Percentiles rank a stretch among this genome's conserved stretches.
Conservation (phyloP, 1,140 invertebrate species). For the Papilio aristodemus region DNA sequence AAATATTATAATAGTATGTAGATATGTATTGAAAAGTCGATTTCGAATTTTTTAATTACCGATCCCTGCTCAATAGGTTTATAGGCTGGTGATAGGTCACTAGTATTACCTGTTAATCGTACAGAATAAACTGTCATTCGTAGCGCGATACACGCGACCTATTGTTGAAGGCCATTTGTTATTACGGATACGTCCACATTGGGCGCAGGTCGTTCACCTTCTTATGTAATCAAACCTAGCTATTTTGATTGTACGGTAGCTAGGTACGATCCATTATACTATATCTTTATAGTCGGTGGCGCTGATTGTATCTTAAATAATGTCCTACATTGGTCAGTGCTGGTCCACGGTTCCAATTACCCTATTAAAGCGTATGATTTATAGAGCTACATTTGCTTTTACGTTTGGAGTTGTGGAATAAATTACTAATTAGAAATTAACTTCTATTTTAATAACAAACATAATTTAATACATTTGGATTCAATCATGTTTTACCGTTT, state of each 20-base stretch:
- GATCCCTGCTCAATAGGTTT: neutral
- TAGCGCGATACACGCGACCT: neutral
- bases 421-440: neutral
- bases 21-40: neutral
- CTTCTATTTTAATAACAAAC: neutral
- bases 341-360: conserved; percentile 5
- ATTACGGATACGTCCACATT: conserved; percentile 30
- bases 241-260: conserved; percentile 26
- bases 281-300: conserved; percentile 17
- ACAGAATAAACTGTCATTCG: neutral
- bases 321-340: conserved; percentile 11
- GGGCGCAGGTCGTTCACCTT: conserved; percentile 30
- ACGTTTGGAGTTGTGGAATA: neutral
- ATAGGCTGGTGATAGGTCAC: neutral
- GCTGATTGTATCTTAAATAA: conserved; percentile 17
- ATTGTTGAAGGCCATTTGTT: conserved; percentile 30
- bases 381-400: conserved; percentile 1
- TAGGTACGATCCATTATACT: conserved; percentile 26
- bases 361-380: conserved; percentile 6
- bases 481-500: neutral
- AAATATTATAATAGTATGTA: too few species aligned
- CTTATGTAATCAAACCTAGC: conserved; percentile 32
- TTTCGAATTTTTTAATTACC: neutral
- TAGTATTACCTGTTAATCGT: neutral
- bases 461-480: neutral